Conservation (phyloP, 2,797 vertebrate genomes). For the Channallabes apus region DNA sequence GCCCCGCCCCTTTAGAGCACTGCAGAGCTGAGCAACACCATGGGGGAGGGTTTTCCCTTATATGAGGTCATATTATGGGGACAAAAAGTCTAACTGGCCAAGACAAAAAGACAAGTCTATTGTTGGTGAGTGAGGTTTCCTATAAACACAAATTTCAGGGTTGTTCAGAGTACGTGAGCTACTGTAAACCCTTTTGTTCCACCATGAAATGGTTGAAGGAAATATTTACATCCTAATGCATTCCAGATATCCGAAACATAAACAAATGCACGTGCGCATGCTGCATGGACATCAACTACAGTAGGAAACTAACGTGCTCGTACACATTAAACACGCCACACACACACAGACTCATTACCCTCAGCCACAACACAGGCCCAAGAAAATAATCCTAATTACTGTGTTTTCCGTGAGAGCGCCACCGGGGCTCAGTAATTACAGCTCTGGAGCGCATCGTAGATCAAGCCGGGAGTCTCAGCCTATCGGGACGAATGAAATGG, state of each 20-base stretch:
- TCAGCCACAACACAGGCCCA: constrained; percentile 40
- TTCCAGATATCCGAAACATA: not conserved
- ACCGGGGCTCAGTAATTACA: constrained; percentile 31
- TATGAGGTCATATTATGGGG: too few relatives aligned
- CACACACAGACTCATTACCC: constrained; percentile 1
- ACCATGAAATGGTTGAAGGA: not conserved
- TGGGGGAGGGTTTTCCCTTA: too few relatives aligned
- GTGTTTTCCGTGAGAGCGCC: constrained; percentile 32
- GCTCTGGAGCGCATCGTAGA: constrained; percentile 10
- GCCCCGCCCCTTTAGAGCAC: too few relatives aligned
- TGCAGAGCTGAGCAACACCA: too few relatives aligned
- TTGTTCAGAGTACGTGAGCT: not conserved
- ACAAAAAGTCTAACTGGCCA: too few relatives aligned
- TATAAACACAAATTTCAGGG: too few relatives aligned
- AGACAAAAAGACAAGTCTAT: too few relatives aligned
- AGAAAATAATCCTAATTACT: constrained; percentile 42
- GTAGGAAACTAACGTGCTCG: not conserved
- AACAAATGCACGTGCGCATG: not conserved
- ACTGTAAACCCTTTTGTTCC: not conserved
- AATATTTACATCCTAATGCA: not conserved
- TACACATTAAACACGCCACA: constrained; percentile 16
- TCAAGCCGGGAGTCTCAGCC: constrained; percentile 15
- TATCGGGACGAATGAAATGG: not conserved
- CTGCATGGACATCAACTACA: not conserved
- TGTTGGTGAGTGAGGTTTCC: too few relatives aligned